Evolutionary conservation across 2,888 invertebrate genomes (phyloP), one percentile per base, ranked within the genome.

Genomic region (Cylloceria caligata): DNA sequence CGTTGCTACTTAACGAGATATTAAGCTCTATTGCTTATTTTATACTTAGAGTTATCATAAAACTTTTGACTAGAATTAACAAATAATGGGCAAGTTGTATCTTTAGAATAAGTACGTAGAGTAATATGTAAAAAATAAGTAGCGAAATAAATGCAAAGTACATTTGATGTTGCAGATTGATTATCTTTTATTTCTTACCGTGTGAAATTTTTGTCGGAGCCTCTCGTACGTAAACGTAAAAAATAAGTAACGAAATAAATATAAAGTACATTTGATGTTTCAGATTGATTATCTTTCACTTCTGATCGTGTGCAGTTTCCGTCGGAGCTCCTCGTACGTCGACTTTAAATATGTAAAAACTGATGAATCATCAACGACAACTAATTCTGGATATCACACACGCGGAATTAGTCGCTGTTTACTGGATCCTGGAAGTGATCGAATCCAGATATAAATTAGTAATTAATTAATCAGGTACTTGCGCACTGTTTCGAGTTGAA

Each of bases 121-220:
- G 83, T 92, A 92, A 91, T 91, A 89, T 92, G 92, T 92, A 92
- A 92, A 91, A 89, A 91, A 87, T 89, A 89, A 91, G 89, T 92
- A 92, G 91, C 88, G 85, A 89, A 92, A 92, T 92, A 92, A 92
- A 92, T 90, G 90, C 91, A 92, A 92, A 91, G 90, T 92, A 91
- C 89, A 92, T 92, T 92, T 92, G 87, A 89, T 87, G 87, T 88
- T 89, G 86, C 86, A 87, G 83, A 86, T 67, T 76, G 52, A 68
- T 86, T 65, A 84, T 67, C 83, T 68, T 27, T 84, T 74, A 81
- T 84, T 86, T 83, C 62, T 74, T 72, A 80, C 27, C 42, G 60
- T 57, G 60, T 57, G 19, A 19, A n/a, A 52, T 57, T 34, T 36
- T 71, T 36, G 55, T 24, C 16, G 6, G 24, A 16, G 36, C n/a